phyloP scores from a whole-genome alignment of 2,888 invertebrate genomes.

The Metallyticus violacea region DNA sequence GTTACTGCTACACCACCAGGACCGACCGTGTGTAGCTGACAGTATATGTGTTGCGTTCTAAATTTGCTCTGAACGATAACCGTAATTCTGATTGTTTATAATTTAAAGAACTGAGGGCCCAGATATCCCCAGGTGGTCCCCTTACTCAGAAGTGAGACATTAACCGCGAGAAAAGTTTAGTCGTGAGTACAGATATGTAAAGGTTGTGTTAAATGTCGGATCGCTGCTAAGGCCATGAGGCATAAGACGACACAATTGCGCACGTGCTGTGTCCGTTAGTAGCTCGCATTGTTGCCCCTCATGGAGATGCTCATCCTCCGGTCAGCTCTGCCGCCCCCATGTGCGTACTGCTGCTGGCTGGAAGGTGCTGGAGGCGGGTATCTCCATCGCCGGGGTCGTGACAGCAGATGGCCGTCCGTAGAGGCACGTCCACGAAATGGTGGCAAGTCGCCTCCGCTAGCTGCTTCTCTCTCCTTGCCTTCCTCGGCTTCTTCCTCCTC shows the following conservation, averaged over 20 bases:
- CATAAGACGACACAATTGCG: too few relatives aligned
- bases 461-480: background rate
- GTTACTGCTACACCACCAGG: too few relatives aligned
- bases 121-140: too few relatives aligned
- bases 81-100: too few relatives aligned
- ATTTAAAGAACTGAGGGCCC: too few relatives aligned
- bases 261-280: too few relatives aligned
- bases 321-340: constrained; percentile 53
- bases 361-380: constrained; percentile 46
- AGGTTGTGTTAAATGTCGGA: background rate
- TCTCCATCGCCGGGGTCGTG: constrained; percentile 60
- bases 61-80: too few relatives aligned
- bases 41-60: too few relatives aligned
- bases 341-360: constrained; percentile 41
- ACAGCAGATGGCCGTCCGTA: constrained; percentile 64
- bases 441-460: constrained; percentile 42
- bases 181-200: background rate
- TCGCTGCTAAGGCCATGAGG: background rate
- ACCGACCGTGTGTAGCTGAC: too few relatives aligned
- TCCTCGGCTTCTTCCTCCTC: constrained; percentile 42
- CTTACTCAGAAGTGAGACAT: too few relatives aligned
- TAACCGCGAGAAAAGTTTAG: too few relatives aligned
- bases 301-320: constrained; percentile 78
- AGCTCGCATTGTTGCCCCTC: constrained; percentile 60
- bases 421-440: constrained; percentile 74